phyloP scores from a whole-genome alignment of 2,888 invertebrate species.

The Salticus scenicus region DNA sequence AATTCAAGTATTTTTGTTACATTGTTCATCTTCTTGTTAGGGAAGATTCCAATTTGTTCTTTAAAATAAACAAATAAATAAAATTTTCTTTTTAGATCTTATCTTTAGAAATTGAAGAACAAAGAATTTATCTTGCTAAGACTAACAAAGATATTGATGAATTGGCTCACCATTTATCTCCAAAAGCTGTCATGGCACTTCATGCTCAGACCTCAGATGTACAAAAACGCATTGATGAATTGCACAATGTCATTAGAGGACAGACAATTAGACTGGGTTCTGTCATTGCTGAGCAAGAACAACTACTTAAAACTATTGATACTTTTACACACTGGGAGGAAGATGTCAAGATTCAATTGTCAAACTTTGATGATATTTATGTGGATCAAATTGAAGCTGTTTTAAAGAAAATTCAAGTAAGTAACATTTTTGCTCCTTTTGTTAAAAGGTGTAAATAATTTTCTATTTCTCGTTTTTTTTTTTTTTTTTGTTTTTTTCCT shows the following conservation, averaged over 20 bases:
- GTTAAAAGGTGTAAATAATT: too few species aligned
- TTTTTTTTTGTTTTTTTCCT: too few species aligned
- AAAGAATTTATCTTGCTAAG: slow-evolving; percentile 34
- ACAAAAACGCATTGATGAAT: slow-evolving; percentile 57
- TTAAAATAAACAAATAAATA: too few species aligned
- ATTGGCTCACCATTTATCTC: slow-evolving; percentile 49
- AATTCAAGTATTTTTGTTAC: too few species aligned
- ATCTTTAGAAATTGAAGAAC: slow-evolving; percentile 42
- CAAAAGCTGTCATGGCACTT: slow-evolving; percentile 64
- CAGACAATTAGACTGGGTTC: slow-evolving; percentile 43
- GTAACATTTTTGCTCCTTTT: too few species aligned
- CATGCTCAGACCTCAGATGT: slow-evolving; percentile 54
- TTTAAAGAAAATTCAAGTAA: slow-evolving; percentile 81
- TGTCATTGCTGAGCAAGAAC: slow-evolving; percentile 88
- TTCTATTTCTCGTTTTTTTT: too few species aligned
- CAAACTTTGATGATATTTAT: slow-evolving; percentile 86
- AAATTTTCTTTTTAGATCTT: slow-evolving; percentile 44
- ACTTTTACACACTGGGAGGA: slow-evolving; percentile 60
- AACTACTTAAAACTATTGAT: slow-evolving; percentile 78
- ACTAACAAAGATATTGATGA: slow-evolving; percentile 53
- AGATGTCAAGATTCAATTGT: slow-evolving; percentile 37
- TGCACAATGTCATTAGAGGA: slow-evolving; percentile 43
- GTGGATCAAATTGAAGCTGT: slow-evolving; percentile 87
- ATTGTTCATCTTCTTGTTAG: too few species aligned
- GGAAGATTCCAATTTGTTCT: too few species aligned